These are phyloP conservation scores for Scaeva pyrastri DNA, from an alignment of 2,888 invertebrate genomes.

Conservation along the genomic window DNA sequence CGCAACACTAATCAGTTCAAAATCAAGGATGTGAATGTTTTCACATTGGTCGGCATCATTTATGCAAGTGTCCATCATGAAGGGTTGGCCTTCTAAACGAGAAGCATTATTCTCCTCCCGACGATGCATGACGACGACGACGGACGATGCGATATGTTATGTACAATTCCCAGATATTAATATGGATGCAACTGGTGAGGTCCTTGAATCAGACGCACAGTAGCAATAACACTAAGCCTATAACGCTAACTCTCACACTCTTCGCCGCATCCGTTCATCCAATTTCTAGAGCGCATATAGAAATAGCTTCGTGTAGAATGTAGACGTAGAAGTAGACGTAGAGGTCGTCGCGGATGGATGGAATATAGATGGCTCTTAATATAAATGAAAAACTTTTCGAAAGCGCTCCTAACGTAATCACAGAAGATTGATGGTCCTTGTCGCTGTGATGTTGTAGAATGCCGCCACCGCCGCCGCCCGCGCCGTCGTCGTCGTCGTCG, in stretches of 20 bases:
- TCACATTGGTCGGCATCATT: too few relatives aligned
- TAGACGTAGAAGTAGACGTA: too few relatives aligned
- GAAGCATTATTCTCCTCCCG: not conserved
- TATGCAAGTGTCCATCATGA: not conserved
- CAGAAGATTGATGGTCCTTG: slow-evolving; percentile 75
- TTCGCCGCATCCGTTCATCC: slow-evolving; percentile 39
- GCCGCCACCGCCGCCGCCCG: slow-evolving; percentile 36
- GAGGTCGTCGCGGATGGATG: slow-evolving; percentile 72
- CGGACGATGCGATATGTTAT: too few relatives aligned
- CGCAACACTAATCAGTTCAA: not conserved
- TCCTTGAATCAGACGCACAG: slow-evolving; percentile 63
- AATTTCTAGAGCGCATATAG: not conserved
- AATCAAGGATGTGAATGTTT: not conserved
- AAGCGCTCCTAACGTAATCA: slow-evolving; percentile 75
- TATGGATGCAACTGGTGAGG: slow-evolving; percentile 62
- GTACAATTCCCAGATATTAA: not conserved
- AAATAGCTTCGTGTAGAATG: slow-evolving; percentile 1
- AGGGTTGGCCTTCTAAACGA: not conserved
- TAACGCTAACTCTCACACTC: too few relatives aligned
- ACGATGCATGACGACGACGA: too few relatives aligned
- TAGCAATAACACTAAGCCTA: not conserved
- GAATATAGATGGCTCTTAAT: slow-evolving; percentile 75
- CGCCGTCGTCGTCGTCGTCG: slow-evolving; percentile 43
- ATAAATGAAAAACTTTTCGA: slow-evolving; percentile 76
- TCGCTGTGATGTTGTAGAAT: slow-evolving; percentile 69